phyloP scores from a whole-genome alignment of 2,888 invertebrate genomes.

The Thumatha senex region DNA sequence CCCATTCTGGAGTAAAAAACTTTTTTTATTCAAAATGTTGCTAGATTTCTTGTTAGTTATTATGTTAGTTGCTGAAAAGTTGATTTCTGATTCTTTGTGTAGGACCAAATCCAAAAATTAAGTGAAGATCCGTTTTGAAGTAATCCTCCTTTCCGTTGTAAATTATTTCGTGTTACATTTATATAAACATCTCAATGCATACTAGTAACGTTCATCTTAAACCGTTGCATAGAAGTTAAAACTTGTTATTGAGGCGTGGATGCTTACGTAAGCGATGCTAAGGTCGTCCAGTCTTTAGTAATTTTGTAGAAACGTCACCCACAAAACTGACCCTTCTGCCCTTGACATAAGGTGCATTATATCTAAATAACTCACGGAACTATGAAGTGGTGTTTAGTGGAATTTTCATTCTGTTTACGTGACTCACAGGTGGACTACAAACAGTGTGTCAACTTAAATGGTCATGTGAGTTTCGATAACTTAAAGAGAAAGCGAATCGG shows the following conservation, averaged over 20 bases:
- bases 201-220: slow-evolving; percentile 1
- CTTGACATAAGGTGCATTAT: slow-evolving; percentile 30
- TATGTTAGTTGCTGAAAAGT: too few relatives aligned
- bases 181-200: neutral
- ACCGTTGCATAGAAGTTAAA: slow-evolving; percentile 22
- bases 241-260: slow-evolving; percentile 39
- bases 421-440: slow-evolving; percentile 19
- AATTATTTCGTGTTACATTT: neutral
- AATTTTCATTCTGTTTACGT: slow-evolving; percentile 36
- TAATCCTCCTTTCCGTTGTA: neutral
- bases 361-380: neutral
- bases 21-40: too few relatives aligned
- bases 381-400: slow-evolving; percentile 14
- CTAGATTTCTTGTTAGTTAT: too few relatives aligned
- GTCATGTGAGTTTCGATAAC: slow-evolving; percentile 4
- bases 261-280: slow-evolving; percentile 47
- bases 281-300: slow-evolving; percentile 46
- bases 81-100: too few relatives aligned
- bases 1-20: too few relatives aligned
- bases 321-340: slow-evolving; percentile 26
- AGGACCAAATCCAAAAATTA: too few relatives aligned
- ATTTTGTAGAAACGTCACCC: slow-evolving; percentile 19
- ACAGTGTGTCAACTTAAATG: slow-evolving; percentile 27
- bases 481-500: slow-evolving; percentile 26
- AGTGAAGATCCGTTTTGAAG: too few relatives aligned